Percentiles rank a stretch among this genome's conserved stretches.
phyloP scores from a whole-genome alignment of 2,113 vertebrate species.

The Salminus brasiliensis region DNA sequence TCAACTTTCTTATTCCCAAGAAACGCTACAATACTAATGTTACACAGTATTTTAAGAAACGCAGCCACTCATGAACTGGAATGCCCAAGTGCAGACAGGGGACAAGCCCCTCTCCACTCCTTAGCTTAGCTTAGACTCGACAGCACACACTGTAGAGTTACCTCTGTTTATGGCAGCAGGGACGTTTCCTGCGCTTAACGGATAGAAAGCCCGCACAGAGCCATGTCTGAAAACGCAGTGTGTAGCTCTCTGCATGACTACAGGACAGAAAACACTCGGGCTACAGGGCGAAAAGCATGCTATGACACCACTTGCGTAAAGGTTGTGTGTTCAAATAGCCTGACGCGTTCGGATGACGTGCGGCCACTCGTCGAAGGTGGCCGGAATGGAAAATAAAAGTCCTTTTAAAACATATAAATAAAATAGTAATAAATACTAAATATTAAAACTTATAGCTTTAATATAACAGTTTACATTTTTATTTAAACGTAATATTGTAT shows the following conservation, averaged over 20 bases:
- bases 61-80: too few species aligned
- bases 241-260: conserved; percentile 45
- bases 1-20: neutral
- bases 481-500: too few species aligned
- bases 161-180: conserved; percentile 24
- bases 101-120: neutral
- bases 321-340: neutral
- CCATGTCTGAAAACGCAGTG: neutral
- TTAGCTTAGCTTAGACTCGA: neutral
- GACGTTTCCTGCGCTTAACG: conserved; percentile 19
- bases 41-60: too few species aligned
- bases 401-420: too few species aligned
- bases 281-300: too few species aligned
- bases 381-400: neutral
- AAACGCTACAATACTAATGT: neutral
- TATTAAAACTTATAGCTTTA: too few species aligned
- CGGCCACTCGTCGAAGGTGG: neutral
- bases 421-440: too few species aligned
- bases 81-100: neutral
- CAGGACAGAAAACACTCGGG: conserved; percentile 40
- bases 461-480: too few species aligned
- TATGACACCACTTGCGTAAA: neutral
- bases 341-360: conserved; percentile 38
- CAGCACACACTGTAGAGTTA: neutral
- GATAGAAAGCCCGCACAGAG: conserved; percentile 3